Base-by-base conservation (phyloP, 1,140 invertebrate genomes). In the Drosophila nasuta region DNA sequence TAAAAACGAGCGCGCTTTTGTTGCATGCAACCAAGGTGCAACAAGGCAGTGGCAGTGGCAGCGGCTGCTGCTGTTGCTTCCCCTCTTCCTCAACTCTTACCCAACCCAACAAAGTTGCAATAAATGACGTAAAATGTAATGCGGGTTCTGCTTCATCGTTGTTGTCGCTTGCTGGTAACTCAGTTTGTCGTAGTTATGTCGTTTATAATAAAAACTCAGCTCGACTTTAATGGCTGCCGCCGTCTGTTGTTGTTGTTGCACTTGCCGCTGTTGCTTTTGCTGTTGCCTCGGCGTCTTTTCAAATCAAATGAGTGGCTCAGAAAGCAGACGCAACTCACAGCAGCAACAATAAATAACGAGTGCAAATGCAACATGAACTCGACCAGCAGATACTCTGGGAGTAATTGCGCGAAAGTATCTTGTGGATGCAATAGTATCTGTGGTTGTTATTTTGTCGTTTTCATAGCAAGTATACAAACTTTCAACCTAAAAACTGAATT, bases 171-270 rank as follows among this genome's bases (percentile, higher is more conserved):
- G 80, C 72, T 69, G 83, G 79, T 89, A 83, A 88, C 85, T 88
- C 64, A 80, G 75, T 81, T 88, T 89, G 85, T 85, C 85, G 85
- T 89, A 89, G 85, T 88, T 88, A 88, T 88, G 85, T 88, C 85
- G 85, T 88, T 88, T 88, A 88, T 88, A 85, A 88, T 89, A 88
- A 88, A 88, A 88, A 89, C 74, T 88, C 81, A 81, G 79, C 81
- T 81, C 85, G 73, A 88, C 83, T 87, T 87, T 87, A 87, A 87
- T 87, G 83, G 85, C 80, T 87, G 85, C 82, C 49, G 76, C 67
- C 41, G 33, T 38, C 57, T 59, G 57, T 35, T 46, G 73, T 13
- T 63, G 20, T 54, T 45, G 57, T 59, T 28, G 28, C 25, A 25
- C 17, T 54, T 52, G 38, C 20, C 58, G 43, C 2, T 46, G 11